Conservation (phyloP, 2,113 vertebrate genomes). For the Rhinolophus sinicus region DNA sequence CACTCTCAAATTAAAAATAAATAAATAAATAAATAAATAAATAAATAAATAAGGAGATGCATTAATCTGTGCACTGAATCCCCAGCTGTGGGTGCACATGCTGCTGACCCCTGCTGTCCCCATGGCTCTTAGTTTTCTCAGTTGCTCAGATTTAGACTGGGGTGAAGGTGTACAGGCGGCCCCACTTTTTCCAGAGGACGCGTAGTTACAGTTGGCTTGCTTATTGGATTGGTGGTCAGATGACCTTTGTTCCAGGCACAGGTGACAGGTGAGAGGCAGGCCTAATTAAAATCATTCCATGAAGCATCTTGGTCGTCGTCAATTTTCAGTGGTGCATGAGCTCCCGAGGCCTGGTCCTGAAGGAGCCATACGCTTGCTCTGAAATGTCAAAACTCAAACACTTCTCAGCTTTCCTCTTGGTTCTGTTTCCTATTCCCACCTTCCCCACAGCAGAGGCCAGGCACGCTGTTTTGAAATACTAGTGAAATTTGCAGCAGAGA, state of each 20-base stretch:
- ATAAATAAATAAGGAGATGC: background rate
- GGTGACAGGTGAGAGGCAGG: constrained; percentile 41
- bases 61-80: background rate
- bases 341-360: constrained; percentile 56
- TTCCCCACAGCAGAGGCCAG: constrained; percentile 78
- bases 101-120: rapidly evolving
- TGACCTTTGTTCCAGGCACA: background rate
- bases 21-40: no score
- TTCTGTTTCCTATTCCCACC: constrained; percentile 63
- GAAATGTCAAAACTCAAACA: constrained; percentile 63
- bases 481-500: constrained; percentile 66
- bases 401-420: constrained; percentile 61
- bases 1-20: background rate
- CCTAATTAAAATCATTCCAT: constrained; percentile 55
- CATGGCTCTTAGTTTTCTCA: background rate
- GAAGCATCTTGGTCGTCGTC: background rate
- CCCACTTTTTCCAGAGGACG: background rate
- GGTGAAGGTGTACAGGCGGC: background rate
- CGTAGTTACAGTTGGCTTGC: background rate
- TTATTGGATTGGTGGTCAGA: background rate
- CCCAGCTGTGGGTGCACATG: rapidly evolving
- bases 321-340: constrained; percentile 35
- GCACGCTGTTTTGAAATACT: constrained; percentile 67
- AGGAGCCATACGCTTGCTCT: constrained; percentile 22
- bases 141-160: background rate